Conservation (phyloP, 2,113 vertebrate genomes). For the Mormoops blainvillei region DNA sequence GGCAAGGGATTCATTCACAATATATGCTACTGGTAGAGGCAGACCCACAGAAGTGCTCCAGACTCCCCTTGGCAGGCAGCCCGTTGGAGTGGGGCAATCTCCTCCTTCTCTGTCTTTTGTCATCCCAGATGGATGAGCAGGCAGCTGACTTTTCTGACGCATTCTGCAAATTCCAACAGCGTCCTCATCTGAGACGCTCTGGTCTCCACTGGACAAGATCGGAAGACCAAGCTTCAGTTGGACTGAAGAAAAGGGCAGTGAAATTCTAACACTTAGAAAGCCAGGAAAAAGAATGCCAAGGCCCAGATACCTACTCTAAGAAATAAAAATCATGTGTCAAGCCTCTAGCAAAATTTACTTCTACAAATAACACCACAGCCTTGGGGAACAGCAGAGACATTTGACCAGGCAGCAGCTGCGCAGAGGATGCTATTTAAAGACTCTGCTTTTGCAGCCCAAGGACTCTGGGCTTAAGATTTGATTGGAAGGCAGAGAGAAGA, state of each 20-base stretch:
- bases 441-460: slow-evolving; percentile 35
- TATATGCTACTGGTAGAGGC: background rate
- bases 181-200: slow-evolving; percentile 32
- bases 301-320: slow-evolving; percentile 36
- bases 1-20: background rate
- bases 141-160: slow-evolving; percentile 59
- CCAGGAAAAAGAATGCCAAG: slow-evolving; percentile 24
- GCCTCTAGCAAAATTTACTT: slow-evolving; percentile 51
- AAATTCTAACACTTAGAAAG: slow-evolving; percentile 43
- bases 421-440: slow-evolving; percentile 66
- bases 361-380: slow-evolving; percentile 63
- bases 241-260: background rate
- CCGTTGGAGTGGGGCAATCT: accelerated
- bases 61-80: background rate
- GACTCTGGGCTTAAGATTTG: slow-evolving; percentile 35
- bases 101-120: background rate
- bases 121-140: background rate
- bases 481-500: slow-evolving; percentile 43
- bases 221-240: slow-evolving; percentile 37
- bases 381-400: slow-evolving; percentile 59
- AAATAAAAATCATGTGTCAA: slow-evolving; percentile 35
- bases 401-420: slow-evolving; percentile 58
- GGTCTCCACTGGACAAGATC: slow-evolving; percentile 23
- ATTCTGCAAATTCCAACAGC: slow-evolving; percentile 49
- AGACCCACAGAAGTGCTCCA: background rate